Evolutionary conservation across 2,113 vertebrate species (phyloP), one percentile per base, ranked within the genome.

Genomic region (Neodontobutis hainanensis): DNA sequence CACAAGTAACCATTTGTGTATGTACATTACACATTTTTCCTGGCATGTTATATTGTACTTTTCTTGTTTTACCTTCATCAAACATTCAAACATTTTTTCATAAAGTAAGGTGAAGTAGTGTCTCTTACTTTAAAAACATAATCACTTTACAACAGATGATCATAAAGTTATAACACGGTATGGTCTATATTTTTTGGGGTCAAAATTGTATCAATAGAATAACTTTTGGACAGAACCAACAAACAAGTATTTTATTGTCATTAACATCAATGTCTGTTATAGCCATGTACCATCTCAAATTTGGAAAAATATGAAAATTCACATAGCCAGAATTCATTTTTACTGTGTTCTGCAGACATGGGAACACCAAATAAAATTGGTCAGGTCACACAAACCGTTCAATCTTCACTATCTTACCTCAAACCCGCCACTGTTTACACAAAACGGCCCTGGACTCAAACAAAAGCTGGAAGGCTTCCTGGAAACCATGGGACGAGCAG

Each of bases 381-480:
- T 73, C 52, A 6, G 60, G 9, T 81, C 48, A n/a, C 15, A 46
- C 64, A 75, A 78, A 70, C 62, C 44, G 16, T 63, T 67, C 36
- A 44, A 55, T 67, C 63, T 44, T 68, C 44, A 11, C 50, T 79
- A 80, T 83, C 75, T 72, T 70, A 73, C 70, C 70, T 81, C 71
- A 74, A 16, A 49, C 56, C 36, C 14, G 62, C 83, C 74, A 66
- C 44, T 87, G 84, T 84, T 85, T 87, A 83, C 75, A 83, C 56
- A 60, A 62, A 77, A 63, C 15, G 47, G 27, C 60, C 77, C 45
- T 52, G 11, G 60, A 73, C 35, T 82, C 56, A 70, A 78, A 82
- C 74, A 83, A 82, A 72, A 76, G 65, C 10, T 52, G 75, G 68
- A 66, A 15, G 7, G 46, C 63, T 75, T 75, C 66, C 44, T 78